Evolutionary conservation across 2,888 invertebrate species (phyloP), one percentile per base, ranked within the genome.

Genomic region (Idaea dimidiata): DNA sequence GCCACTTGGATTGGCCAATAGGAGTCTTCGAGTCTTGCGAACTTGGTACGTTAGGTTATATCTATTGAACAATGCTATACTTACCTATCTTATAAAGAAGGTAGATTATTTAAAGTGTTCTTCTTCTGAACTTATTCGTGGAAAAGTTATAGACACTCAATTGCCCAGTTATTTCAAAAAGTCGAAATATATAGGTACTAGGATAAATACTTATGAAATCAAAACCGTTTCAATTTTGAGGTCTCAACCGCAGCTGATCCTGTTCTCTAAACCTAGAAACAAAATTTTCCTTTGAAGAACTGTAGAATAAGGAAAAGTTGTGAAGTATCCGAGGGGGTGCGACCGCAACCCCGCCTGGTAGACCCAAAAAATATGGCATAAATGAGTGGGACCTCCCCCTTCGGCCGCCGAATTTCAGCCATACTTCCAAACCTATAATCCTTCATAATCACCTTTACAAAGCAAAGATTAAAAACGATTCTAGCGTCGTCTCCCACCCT

Each of bases 391-490:
- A 82, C 83, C 84, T 83, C 81, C 77, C 82, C 81, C 76, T 83
- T 82, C 84, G 81, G 84, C 86, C 88, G 82, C 84, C 86, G 91
- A 91, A 91, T 88, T 91, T 90, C 89, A 86, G 89, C 82, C 92
- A 91, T 92, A 93, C 93, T 93, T 93, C 82, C 91, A 89, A 93
- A 93, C 93, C 93, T 91, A 92, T 93, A 93, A 93, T 93, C 93
- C 91, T 81, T 93, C 87, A 92, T 93, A 93, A 93, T 93, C 93
- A 93, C 93, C 93, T 93, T 93, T 93, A 93, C 93, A 93, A 93
- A 93, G 93, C 93, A 93, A 93, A 93, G 93, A 93, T 93, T 93
- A 93, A 93, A 93, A 93, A 88, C 92, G 91, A 90, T 92, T 91
- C 91, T 87, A 77, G 81, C 88, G 82, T 89, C 82, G 76, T 63